These are phyloP conservation scores for Alosa alosa DNA, from an alignment of 2,113 vertebrate genomes.

Conservation along the genomic window DNA sequence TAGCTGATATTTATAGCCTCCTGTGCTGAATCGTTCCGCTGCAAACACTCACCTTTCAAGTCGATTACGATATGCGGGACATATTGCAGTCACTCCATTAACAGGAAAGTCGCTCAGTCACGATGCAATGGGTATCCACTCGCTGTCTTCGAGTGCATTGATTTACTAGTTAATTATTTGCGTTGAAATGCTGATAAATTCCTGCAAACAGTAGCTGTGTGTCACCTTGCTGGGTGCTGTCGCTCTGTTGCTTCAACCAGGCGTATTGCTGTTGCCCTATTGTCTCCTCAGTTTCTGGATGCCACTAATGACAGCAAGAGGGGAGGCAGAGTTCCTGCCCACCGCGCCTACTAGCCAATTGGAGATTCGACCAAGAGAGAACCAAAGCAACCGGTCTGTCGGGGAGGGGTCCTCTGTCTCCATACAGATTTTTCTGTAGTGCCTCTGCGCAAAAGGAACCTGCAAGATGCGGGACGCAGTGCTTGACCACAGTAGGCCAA, in stretches of 20 bases:
- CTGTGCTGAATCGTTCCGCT: background rate
- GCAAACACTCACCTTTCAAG: conserved; percentile 51
- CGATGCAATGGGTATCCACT: background rate
- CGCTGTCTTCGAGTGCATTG: background rate
- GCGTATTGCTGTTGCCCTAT: conserved; percentile 7
- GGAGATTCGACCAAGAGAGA: conserved; percentile 5
- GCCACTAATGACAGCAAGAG: background rate
- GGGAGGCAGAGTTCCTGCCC: conserved; percentile 29
- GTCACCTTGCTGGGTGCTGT: conserved; percentile 32
- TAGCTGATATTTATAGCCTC: background rate
- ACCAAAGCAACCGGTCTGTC: conserved; percentile 16
- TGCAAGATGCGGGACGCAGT: conserved; percentile 13
- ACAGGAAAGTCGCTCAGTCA: conserved; percentile 1
- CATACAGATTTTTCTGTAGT: conserved; percentile 42
- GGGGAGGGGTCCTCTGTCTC: conserved; percentile 36
- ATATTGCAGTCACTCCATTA: conserved; percentile 49
- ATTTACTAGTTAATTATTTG: background rate
- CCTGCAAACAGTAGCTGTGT: conserved; percentile 18
- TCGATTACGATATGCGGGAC: conserved; percentile 32
- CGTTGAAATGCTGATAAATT: background rate
- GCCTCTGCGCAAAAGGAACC: conserved; percentile 16
- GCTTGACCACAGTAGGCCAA: background rate
- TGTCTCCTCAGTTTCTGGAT: conserved; percentile 18
- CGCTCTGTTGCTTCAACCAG: conserved; percentile 32
- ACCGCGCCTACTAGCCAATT: conserved; percentile 30